Conservation (phyloP, 2,797 vertebrate genomes). For the Champsocephalus esox region DNA sequence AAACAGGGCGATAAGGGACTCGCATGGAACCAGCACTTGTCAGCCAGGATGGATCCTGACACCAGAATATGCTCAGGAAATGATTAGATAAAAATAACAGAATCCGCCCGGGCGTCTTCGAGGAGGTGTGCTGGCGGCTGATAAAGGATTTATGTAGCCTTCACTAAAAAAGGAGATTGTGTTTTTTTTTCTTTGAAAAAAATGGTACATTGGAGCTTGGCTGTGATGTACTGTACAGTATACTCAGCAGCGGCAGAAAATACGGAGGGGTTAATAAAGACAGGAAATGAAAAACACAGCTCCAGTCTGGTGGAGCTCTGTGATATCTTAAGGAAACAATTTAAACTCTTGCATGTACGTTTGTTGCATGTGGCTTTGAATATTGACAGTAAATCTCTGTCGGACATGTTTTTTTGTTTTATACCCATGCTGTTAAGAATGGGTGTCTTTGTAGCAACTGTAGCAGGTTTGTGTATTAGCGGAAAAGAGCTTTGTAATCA, state of each 20-base stretch:
- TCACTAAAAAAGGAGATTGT: constrained; percentile 76
- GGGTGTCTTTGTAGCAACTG: background rate
- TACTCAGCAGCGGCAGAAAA: constrained; percentile 45
- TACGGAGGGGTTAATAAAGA: constrained; percentile 63
- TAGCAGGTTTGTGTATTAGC: constrained; percentile 9
- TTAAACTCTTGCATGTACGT: constrained; percentile 38
- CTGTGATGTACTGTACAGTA: constrained; percentile 62
- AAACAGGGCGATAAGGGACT: constrained; percentile 75
- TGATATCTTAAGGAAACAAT: constrained; percentile 56
- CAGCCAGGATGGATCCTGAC: constrained; percentile 83
- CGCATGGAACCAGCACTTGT: constrained; percentile 80
- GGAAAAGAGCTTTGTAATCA: constrained; percentile 34
- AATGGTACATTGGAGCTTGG: constrained; percentile 48
- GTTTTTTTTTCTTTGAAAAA: constrained; percentile 52
- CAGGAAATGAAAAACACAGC: constrained; percentile 72
- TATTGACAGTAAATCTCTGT: constrained; percentile 46
- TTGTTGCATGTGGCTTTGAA: constrained; percentile 62
- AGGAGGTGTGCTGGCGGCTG: constrained; percentile 78
- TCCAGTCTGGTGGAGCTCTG: constrained; percentile 46
- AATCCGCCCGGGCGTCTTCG: constrained; percentile 69
- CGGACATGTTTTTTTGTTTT: constrained; percentile 6
- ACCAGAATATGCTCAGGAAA: constrained; percentile 79
- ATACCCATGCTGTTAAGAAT: background rate
- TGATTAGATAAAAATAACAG: constrained; percentile 87
- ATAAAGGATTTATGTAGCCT: constrained; percentile 85